Base-by-base conservation (phyloP, 2,797 vertebrate genomes). In the Orestias chungarensis region DNA sequence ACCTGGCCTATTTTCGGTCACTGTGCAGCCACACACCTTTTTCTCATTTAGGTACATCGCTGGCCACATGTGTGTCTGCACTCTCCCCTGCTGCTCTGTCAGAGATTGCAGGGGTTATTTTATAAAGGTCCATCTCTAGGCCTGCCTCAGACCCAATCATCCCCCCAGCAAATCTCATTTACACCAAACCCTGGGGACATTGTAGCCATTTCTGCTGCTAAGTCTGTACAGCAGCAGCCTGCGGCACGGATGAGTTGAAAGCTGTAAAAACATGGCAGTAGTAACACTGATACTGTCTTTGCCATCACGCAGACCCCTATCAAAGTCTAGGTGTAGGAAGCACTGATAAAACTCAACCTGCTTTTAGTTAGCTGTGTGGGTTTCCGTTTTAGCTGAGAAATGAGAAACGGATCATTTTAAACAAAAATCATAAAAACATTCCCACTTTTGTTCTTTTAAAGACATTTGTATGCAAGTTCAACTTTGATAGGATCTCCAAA, bases 111-210 rank as follows among this genome's bases (percentile, higher is more conserved):
- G 82, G 74, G 85, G 82, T 90, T 88, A 87, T 90, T 90, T 88
- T 82, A 87, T 90, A 81, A 84, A 86, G 82, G 76, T 77, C 86
- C 85, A 79, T 91, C 88, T 90, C 86, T 86, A 82, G 80, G 74
- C 82, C 84, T 71, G 77, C 87, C 87, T 90, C 88, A 82, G 79
- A 90, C 85, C 76, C 85, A 88, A 90, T 90, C 87, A 88, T 72
- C 86, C 87, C 86, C 73, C 70, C 87, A 83, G 88, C 84, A 89
- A 89, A 90, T 89, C 88, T 90, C 87, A 89, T 91, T 90, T 87
- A 84, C 74, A 64, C 76, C 84, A 62, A 83, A 79, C 85, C 87
- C 86, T 0, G 65, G 87, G 82, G 88, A 80, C 79, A 68, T 75
- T 31, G 84, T 54, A 40, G 87, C 76, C 87, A 79, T 82, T 86